Conservation (phyloP, 2,797 vertebrate species). For the Alectoris magna region DNA sequence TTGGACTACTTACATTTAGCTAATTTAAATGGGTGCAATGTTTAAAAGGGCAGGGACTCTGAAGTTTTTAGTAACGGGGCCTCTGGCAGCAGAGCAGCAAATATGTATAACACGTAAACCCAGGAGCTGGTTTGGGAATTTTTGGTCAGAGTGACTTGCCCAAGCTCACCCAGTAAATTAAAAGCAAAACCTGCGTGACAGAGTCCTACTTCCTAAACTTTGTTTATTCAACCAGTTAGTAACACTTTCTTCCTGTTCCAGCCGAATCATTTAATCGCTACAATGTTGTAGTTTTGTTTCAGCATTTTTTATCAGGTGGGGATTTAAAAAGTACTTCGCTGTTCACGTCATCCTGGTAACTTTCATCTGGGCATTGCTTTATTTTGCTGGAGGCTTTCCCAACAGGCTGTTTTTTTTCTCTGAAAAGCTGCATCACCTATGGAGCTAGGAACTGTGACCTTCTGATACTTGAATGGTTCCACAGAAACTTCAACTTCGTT, state of each 20-base stretch:
- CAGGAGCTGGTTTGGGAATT: background rate
- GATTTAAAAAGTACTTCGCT: slow-evolving; percentile 29
- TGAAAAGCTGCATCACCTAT: slow-evolving; percentile 14
- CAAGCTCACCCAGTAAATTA: background rate
- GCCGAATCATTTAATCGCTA: slow-evolving; percentile 2
- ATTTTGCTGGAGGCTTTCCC: slow-evolving; percentile 51
- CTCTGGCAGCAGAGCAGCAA: background rate
- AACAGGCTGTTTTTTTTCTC: background rate
- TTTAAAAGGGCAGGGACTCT: background rate
- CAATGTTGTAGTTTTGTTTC: background rate
- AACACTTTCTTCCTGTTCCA: slow-evolving; percentile 2
- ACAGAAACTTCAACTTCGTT: background rate
- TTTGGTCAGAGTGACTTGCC: background rate
- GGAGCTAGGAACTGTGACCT: slow-evolving; percentile 12
- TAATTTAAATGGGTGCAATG: background rate
- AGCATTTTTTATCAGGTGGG: background rate
- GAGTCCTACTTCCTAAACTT: background rate
- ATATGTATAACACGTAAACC: background rate
- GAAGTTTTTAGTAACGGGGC: background rate
- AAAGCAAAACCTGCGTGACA: background rate
- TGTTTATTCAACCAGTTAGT: background rate
- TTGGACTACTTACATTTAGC: background rate
- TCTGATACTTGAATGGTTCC: background rate
- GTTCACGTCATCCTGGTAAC: slow-evolving; percentile 8
- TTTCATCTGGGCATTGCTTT: slow-evolving; percentile 10